Conservation (phyloP, 2,797 vertebrate species). For the Melanotaenia maccullochi region DNA sequence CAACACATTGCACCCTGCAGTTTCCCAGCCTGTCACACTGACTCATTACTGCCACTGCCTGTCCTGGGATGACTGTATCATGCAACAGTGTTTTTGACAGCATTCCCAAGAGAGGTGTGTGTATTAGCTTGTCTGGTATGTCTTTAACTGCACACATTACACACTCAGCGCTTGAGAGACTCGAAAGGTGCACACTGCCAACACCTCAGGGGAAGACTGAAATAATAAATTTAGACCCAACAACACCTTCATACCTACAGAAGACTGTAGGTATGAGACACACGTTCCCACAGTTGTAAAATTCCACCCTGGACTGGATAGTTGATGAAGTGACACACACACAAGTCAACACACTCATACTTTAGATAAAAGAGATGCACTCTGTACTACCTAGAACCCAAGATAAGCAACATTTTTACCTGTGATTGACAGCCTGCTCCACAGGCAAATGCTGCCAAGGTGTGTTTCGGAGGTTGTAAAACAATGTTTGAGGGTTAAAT, state of each 20-base stretch:
- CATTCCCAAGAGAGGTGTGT: constrained; percentile 72
- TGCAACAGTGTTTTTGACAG: constrained; percentile 25
- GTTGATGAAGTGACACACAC: constrained; percentile 26
- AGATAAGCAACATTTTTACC: constrained; percentile 19
- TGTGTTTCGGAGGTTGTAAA: constrained; percentile 12
- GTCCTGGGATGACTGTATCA: constrained; percentile 22
- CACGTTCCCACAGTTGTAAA: constrained; percentile 64
- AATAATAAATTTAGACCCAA: constrained; percentile 38
- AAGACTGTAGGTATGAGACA: constrained; percentile 30
- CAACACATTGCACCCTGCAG: constrained; percentile 41
- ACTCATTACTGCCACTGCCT: constrained; percentile 41
- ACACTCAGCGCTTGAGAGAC: constrained; percentile 31
- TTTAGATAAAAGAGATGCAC: constrained; percentile 43
- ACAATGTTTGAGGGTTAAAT: not conserved
- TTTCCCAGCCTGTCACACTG: constrained; percentile 50
- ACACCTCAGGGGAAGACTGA: constrained; percentile 28
- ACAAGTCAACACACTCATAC: constrained; percentile 30
- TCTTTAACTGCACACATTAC: constrained; percentile 53
- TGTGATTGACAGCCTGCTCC: constrained; percentile 30
- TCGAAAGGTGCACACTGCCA: constrained; percentile 40
- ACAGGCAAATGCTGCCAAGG: not conserved
- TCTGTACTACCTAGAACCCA: constrained; percentile 44
- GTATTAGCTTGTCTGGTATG: constrained; percentile 46
- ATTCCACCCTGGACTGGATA: constrained; percentile 47
- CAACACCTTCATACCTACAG: constrained; percentile 29